Evolutionary conservation across 2,113 vertebrate species (phyloP).

Genomic region (Vanacampus margaritifer): DNA sequence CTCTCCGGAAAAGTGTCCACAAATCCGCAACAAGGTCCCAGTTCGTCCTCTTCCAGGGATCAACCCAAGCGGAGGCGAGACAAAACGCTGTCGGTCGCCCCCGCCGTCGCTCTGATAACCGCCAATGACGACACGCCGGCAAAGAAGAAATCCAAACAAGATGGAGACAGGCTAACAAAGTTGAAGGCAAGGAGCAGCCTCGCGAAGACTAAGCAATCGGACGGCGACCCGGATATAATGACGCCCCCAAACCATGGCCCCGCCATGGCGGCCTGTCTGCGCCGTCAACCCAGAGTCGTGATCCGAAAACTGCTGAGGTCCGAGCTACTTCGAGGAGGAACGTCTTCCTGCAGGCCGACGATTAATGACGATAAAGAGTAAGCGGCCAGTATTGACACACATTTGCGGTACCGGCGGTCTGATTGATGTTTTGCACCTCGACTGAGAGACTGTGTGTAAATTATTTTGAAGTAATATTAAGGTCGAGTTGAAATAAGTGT

Average conservation of each 20-base stretch:
- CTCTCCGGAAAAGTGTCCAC: slow-evolving; percentile 59
- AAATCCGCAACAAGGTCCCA: slow-evolving; percentile 12
- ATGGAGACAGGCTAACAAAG: neutral
- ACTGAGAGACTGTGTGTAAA: too few species aligned
- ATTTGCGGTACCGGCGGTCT: neutral
- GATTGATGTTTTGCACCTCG: too few species aligned
- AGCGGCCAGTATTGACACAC: slow-evolving; percentile 23
- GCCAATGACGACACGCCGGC: slow-evolving; percentile 38
- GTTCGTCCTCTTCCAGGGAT: neutral
- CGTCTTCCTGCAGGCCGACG: neutral
- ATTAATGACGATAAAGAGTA: slow-evolving; percentile 65
- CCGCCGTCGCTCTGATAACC: slow-evolving; percentile 55
- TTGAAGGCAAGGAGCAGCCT: slow-evolving; percentile 7
- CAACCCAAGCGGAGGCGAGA: neutral
- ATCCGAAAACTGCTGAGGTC: slow-evolving; percentile 34
- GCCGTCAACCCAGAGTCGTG: slow-evolving; percentile 42
- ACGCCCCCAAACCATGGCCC: slow-evolving; percentile 27
- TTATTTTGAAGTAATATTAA: too few species aligned
- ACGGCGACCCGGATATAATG: slow-evolving; percentile 1
- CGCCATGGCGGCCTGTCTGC: slow-evolving; percentile 16
- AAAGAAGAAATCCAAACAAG: slow-evolving; percentile 10
- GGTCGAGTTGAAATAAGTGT: too few species aligned
- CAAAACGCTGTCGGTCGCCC: slow-evolving; percentile 14
- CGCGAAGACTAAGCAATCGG: slow-evolving; percentile 31
- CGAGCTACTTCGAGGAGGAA: neutral